Conservation (phyloP, 2,888 invertebrate genomes). For the Thumatha senex region DNA sequence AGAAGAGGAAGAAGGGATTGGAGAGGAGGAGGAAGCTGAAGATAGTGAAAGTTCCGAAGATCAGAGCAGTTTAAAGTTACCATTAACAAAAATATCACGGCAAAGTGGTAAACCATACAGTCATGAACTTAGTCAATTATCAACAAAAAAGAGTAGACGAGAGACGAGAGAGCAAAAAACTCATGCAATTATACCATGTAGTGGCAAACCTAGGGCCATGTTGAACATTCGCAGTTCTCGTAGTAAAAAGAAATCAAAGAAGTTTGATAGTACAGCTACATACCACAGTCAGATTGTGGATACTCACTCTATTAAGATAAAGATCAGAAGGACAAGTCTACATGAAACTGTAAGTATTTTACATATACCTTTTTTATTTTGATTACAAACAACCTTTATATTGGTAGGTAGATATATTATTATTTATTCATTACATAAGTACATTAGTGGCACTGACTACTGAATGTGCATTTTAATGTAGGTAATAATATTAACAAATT, state of each 20-base stretch:
- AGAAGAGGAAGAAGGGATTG: slow-evolving; percentile 40
- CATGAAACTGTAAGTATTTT: slow-evolving; percentile 67
- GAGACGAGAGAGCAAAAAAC: slow-evolving; percentile 67
- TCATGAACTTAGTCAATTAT: slow-evolving; percentile 83
- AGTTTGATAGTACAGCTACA: slow-evolving; percentile 68
- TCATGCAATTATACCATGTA: slow-evolving; percentile 70
- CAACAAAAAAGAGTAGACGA: slow-evolving; percentile 76
- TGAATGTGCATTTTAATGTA: too few relatives aligned
- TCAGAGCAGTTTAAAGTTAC: slow-evolving; percentile 77
- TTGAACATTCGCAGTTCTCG: slow-evolving; percentile 72
- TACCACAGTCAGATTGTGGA: slow-evolving; percentile 86
- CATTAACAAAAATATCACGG: slow-evolving; percentile 65
- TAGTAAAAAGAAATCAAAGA: slow-evolving; percentile 78
- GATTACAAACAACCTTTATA: slow-evolving; percentile 6
- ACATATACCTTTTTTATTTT: neutral
- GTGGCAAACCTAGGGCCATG: slow-evolving; percentile 80
- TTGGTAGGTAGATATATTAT: neutral
- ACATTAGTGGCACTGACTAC: neutral
- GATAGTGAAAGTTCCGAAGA: slow-evolving; percentile 73
- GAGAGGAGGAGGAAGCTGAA: slow-evolving; percentile 42
- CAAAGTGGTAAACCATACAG: slow-evolving; percentile 81
- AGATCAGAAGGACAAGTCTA: slow-evolving; percentile 85
- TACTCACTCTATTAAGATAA: slow-evolving; percentile 86
- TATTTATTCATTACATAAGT: slow-evolving; percentile 9
- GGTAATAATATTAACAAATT: too few relatives aligned